Evolutionary conservation across 1,140 invertebrate genomes (phyloP), one percentile per base, ranked within the genome.

Genomic region (Pogonomyrmex barbatus): DNA sequence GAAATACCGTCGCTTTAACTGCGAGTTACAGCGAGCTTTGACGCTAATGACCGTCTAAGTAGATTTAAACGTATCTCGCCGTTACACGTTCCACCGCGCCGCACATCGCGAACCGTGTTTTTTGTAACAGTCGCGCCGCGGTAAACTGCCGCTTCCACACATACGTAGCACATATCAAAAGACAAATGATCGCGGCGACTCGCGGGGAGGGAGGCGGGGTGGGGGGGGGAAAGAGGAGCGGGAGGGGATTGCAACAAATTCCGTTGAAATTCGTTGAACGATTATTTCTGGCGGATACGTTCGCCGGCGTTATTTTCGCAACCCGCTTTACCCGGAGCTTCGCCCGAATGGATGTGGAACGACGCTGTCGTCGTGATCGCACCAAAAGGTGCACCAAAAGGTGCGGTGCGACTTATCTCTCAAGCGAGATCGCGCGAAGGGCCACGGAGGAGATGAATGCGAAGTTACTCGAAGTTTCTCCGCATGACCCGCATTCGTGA

Each of bases 21-120:
- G 42, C 79, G 68, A 73, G 79, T 83, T 83, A 60, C 79, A 54
- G 42, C 68, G 30, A 83, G 68, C 67, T 83, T 83, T 75, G 79
- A 83, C 52, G 68, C 79, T 83, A 83, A 83, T 75, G 68, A 75
- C 56, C 79, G 79, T 75, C 79, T 75, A 83, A 83, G 56, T 83
- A 75, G 79, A 83, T 83, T 83, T 83, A 75, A 83, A 83, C 68
- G 52, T 73, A 73, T 54, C 78, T 39, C 63, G 63, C 33, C 47
- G 78, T 81, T 81, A n/a, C 24, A 33, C 36, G 77, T 70, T 67
- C 30, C 63, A 54, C 65, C 65, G 36, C 52, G 52, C 39, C 52
- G 68, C 67, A 73, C 67, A 82, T 75, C 68, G 68, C 62, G 54
- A 42, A 68, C 47, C 47, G 63, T 68, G 60, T 54, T 83, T 83